Percentiles rank a stretch among this genome's conserved stretches.
These are phyloP conservation scores for Linurgus olivaceus DNA, from an alignment of 2,797 vertebrate genomes.

Conservation along the genomic window DNA sequence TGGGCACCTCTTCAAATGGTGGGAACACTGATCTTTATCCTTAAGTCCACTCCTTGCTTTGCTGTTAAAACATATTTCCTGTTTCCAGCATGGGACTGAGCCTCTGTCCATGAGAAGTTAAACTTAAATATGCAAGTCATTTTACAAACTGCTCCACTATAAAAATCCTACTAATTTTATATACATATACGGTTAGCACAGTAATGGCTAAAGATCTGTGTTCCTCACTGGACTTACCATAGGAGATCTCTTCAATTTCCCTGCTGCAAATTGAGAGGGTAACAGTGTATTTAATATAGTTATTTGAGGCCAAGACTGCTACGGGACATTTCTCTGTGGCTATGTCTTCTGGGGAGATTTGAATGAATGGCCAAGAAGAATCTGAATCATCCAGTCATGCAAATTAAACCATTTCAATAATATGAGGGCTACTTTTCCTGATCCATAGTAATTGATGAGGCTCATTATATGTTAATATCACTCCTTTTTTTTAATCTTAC, in stretches of 20 bases:
- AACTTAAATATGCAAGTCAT: background rate
- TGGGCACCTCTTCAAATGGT: background rate
- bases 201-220: background rate
- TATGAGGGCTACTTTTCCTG: conserved; percentile 44
- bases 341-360: conserved; percentile 24
- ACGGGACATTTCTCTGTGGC: background rate
- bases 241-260: background rate
- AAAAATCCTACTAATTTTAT: conserved; percentile 10
- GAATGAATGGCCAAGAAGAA: conserved; percentile 52
- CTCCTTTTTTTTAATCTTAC: conserved; percentile 58
- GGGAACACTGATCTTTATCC: background rate
- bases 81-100: background rate
- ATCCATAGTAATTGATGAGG: conserved; percentile 65
- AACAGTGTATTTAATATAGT: conserved; percentile 20
- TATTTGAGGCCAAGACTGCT: background rate
- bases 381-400: conserved; percentile 48
- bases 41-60: background rate
- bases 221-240: background rate
- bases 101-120: background rate
- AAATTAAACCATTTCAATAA: conserved; percentile 62
- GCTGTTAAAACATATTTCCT: background rate
- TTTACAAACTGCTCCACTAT: background rate
- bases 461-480: conserved; percentile 67
- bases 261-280: background rate
- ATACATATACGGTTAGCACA: background rate